These are phyloP conservation scores for Nasua narica DNA, from an alignment of 2,797 vertebrate genomes.

Conservation along the genomic window DNA sequence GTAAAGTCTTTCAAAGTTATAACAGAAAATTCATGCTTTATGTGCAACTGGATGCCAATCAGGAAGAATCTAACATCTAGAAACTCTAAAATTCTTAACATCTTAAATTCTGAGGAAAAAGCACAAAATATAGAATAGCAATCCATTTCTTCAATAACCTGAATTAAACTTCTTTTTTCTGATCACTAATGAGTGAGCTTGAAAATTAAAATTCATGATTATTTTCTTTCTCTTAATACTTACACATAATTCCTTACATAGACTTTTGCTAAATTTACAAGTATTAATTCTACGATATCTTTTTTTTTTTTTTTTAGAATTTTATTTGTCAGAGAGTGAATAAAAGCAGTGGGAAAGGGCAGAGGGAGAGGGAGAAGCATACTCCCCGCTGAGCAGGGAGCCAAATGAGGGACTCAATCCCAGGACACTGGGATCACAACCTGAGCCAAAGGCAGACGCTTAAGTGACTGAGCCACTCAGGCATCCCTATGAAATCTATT, in stretches of 20 bases:
- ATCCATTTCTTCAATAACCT: not conserved
- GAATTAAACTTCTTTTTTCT: not conserved
- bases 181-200: not conserved
- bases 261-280: not conserved
- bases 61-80: conserved; percentile 38
- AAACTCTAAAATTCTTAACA: not conserved
- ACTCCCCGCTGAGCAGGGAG: not conserved
- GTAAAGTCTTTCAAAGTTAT: conserved; percentile 5
- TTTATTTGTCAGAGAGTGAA: not conserved
- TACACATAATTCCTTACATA: not conserved
- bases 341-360: not conserved
- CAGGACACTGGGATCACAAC: not conserved
- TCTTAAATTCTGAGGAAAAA: conserved; percentile 22
- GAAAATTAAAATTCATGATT: not conserved
- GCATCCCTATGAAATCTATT: not conserved
- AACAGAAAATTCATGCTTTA: conserved; percentile 41
- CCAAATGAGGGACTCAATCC: too few species aligned
- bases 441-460: not conserved
- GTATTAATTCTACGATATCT: not conserved
- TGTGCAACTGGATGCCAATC: conserved; percentile 19
- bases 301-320: conserved; percentile 31
- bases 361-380: not conserved
- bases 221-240: not conserved
- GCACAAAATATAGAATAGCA: not conserved
- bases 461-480: not conserved